Conservation (phyloP, 1,140 invertebrate species). For the Lepidurus arcticus region DNA sequence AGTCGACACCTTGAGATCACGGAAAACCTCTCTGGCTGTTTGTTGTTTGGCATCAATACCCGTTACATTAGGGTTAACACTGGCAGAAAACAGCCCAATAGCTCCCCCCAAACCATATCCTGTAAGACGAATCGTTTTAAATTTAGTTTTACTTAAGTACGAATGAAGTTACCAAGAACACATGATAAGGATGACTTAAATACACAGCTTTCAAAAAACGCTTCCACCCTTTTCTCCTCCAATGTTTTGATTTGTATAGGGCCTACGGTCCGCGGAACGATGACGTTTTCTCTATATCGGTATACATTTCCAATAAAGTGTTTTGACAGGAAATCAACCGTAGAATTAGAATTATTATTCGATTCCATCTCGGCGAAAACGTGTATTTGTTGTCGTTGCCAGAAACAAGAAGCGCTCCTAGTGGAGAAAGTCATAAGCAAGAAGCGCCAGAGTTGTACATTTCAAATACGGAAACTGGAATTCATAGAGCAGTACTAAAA, state of each 20-base stretch:
- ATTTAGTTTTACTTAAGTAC: background rate
- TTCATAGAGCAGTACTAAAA: too few species aligned
- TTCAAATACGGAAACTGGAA: too few species aligned
- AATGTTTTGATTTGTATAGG: slow-evolving; percentile 72
- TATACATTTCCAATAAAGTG: slow-evolving; percentile 59
- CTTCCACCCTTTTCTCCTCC: slow-evolving; percentile 81
- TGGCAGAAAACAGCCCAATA: slow-evolving; percentile 91
- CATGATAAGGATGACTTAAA: slow-evolving; percentile 88
- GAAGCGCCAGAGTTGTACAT: too few species aligned
- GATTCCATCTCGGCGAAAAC: background rate
- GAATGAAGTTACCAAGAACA: slow-evolving; percentile 63
- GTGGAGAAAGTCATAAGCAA: too few species aligned
- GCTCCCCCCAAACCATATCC: slow-evolving; percentile 89
- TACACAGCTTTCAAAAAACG: slow-evolving; percentile 80
- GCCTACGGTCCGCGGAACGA: slow-evolving; percentile 69
- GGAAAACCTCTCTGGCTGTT: slow-evolving; percentile 71
- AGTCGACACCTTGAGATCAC: slow-evolving; percentile 87
- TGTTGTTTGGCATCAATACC: slow-evolving; percentile 70
- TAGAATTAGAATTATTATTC: background rate
- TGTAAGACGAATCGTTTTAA: slow-evolving; percentile 41
- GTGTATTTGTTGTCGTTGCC: background rate
- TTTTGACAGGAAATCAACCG: slow-evolving; percentile 53
- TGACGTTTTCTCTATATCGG: slow-evolving; percentile 65
- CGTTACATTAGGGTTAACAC: slow-evolving; percentile 71
- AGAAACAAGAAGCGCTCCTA: too few species aligned